Base-by-base conservation (phyloP, 1,140 invertebrate genomes). In the Brachionus sp. region DNA sequence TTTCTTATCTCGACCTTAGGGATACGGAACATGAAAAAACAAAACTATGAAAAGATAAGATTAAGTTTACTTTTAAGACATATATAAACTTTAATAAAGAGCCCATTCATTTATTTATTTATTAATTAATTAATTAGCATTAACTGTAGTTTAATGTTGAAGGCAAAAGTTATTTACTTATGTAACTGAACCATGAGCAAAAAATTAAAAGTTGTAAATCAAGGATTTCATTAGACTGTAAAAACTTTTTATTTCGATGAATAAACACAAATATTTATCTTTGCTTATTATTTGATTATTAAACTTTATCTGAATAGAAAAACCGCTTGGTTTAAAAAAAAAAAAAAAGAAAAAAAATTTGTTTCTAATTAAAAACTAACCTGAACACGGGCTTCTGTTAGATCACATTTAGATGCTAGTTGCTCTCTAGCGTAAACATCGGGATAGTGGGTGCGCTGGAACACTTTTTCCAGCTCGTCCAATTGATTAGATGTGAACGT, bases 381-480 rank as follows among this genome's bases (percentile, higher is more conserved):
- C 86, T 89, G 88, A 2, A 89, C 88, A 73, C 88, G 85, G 9
- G 88, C 88, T 82, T 89, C 88, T 1, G 88, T 89, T 2, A 89
- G 85, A 77, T 88, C 88, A 85, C 88, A 88, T 12, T 87, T 83
- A 0, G 88, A 77, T 16, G 96, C 95, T 19, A 98, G 88, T 87
- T 98, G 95, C 88, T 98, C 95, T 50, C 96, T 89, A 0, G 95
- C 95, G 86, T 98, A 97, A 0, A 98, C 95, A 88, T 98, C 96
- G 0, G 96, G 96, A 88, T 98, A 98, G 0, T 95, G 96, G 0
- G 95, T 95, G 66, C 94, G 90, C 86, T 97, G 94, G 86, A 98
- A 98, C 0, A 95, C 95, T 13, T 94, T 90, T 87, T 98, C 96
- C 85, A 98, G 88, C 86, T 97, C 95, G 87, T 98, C 95, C 53